These are phyloP conservation scores for Gonioctena quinquepunctata DNA, from an alignment of 1,140 invertebrate species.

Conservation along the genomic window DNA sequence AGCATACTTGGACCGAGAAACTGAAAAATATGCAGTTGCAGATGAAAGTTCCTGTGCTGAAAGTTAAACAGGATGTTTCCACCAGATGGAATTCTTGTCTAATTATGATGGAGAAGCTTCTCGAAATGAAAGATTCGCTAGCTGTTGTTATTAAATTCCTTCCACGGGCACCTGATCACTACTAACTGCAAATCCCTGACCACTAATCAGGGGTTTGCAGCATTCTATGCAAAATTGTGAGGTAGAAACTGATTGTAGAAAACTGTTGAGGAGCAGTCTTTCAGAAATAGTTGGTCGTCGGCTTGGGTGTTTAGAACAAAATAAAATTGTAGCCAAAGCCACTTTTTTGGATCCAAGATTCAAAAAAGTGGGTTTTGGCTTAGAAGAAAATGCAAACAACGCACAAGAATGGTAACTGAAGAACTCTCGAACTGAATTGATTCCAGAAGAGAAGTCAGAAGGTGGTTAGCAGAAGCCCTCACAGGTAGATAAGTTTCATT, in stretches of 20 bases:
- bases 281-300: neutral
- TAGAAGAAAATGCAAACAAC: constrained; percentile 37
- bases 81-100: constrained; percentile 52
- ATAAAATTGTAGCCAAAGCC: constrained; percentile 38
- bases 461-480: constrained; percentile 6
- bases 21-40: constrained; percentile 27
- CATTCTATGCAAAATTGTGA: constrained; percentile 20
- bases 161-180: constrained; percentile 21
- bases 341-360: constrained; percentile 47
- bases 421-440: too few relatives aligned
- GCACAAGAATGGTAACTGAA: constrained; percentile 38
- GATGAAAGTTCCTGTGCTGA: constrained; percentile 31
- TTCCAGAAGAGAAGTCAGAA: too few relatives aligned
- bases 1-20: constrained; percentile 29
- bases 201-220: constrained; percentile 43
- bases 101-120: constrained; percentile 46
- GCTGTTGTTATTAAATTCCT: constrained; percentile 13
- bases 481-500: neutral
- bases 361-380: constrained; percentile 46
- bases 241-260: neutral
- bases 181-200: too few relatives aligned
- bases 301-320: neutral
- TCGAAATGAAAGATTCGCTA: constrained; percentile 35
- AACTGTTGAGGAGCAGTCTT: neutral
- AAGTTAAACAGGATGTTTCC: constrained; percentile 43